Percentiles rank a stretch among this genome's conserved stretches.
These are phyloP conservation scores for Eriosoma lanigerum DNA, from an alignment of 1,140 invertebrate species.

Conservation along the genomic window DNA sequence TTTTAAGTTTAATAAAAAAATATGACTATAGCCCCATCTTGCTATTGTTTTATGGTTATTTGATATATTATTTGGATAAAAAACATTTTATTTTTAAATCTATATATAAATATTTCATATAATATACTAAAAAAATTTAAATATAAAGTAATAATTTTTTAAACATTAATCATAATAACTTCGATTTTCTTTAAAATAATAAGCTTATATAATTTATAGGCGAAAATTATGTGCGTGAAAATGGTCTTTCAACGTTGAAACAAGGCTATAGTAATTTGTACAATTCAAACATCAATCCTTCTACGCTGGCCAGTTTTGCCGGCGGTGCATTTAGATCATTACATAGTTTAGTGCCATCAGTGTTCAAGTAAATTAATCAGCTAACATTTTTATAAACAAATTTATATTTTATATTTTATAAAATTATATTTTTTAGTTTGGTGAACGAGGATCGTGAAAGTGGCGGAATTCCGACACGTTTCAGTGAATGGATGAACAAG, in stretches of 20 bases:
- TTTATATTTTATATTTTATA: neutral
- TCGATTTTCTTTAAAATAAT: no score
- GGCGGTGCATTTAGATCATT: slow-evolving; percentile 67
- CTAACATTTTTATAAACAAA: neutral
- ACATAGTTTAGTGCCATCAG: slow-evolving; percentile 64
- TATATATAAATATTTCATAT: no score
- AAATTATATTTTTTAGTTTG: slow-evolving; percentile 45
- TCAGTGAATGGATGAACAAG: slow-evolving; percentile 53
- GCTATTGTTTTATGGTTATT: no score
- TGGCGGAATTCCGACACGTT: slow-evolving; percentile 25
- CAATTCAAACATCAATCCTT: slow-evolving; percentile 65
- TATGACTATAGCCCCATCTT: no score
- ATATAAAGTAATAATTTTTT: no score
- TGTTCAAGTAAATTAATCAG: slow-evolving; percentile 55
- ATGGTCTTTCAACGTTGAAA: slow-evolving; percentile 31
- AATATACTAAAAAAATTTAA: no score
- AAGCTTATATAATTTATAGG: slow-evolving; percentile 15
- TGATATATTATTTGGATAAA: no score
- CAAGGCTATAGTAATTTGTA: slow-evolving; percentile 61
- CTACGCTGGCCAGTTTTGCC: slow-evolving; percentile 67
- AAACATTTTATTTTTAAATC: no score
- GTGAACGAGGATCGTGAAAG: slow-evolving; percentile 51
- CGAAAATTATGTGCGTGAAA: slow-evolving; percentile 37
- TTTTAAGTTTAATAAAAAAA: no score
- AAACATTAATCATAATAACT: no score